These are phyloP conservation scores for Ips typographus DNA, from an alignment of 1,140 invertebrate species.

Conservation along the genomic window DNA sequence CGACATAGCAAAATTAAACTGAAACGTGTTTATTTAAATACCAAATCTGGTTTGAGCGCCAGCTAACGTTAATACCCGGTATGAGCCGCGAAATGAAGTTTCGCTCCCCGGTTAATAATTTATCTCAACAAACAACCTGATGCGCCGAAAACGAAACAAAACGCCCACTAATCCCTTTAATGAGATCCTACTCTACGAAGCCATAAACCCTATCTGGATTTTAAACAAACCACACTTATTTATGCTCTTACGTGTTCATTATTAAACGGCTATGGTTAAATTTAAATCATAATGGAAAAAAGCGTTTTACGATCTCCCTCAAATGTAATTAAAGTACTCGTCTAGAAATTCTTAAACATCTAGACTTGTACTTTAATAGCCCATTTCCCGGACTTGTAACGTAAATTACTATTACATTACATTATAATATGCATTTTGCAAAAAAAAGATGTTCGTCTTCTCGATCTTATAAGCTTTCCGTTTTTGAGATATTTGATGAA, in stretches of 20 bases:
- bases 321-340: not conserved
- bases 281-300: not conserved
- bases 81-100: slow-evolving; percentile 14
- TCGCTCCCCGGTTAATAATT: slow-evolving; percentile 13
- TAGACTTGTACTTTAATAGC: not conserved
- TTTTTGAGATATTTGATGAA: no score
- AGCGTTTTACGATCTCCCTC: not conserved
- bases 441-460: no score
- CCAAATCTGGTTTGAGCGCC: slow-evolving; percentile 2
- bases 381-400: not conserved
- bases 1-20: slow-evolving; percentile 5
- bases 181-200: slow-evolving; percentile 4
- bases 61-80: slow-evolving; percentile 11
- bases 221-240: slow-evolving; percentile 8
- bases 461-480: no score
- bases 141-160: slow-evolving; percentile 18
- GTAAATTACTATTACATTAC: not conserved
- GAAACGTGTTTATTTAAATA: not conserved
- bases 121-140: slow-evolving; percentile 16
- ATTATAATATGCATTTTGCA: no score
- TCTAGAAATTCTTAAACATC: not conserved
- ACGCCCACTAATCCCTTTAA: slow-evolving; percentile 13
- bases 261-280: not conserved
- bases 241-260: slow-evolving; percentile 5
- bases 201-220: slow-evolving; percentile 6